These are phyloP conservation scores for Lepilemur ruficaudatus DNA, from an alignment of 2,797 vertebrate genomes.

Conservation along the genomic window DNA sequence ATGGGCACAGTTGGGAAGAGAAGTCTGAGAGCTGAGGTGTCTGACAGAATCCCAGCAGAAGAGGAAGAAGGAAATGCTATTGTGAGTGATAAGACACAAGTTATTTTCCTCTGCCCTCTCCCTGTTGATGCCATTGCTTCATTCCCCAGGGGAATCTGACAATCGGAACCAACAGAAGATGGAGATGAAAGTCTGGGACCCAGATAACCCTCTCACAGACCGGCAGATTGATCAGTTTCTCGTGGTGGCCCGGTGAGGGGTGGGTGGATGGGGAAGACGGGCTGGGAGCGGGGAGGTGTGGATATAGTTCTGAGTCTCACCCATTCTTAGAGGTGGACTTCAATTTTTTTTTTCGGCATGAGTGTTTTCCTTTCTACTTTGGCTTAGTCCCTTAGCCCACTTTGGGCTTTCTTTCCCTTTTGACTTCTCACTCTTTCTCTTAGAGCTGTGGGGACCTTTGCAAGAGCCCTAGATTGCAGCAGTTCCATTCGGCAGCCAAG, in stretches of 20 bases:
- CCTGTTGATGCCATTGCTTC: neutral
- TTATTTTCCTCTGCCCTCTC: neutral
- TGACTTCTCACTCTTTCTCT: neutral
- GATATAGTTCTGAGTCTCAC: neutral
- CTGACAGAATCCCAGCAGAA: neutral
- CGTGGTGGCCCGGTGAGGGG: conserved; percentile 94
- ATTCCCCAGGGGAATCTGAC: conserved; percentile 87
- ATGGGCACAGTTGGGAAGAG: neutral
- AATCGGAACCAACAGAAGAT: conserved; percentile 93
- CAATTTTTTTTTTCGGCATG: neutral
- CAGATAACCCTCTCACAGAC: conserved; percentile 95
- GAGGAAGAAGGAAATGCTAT: neutral
- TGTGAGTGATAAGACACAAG: neutral
- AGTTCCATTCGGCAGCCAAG: conserved; percentile 98
- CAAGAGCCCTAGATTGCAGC: conserved; percentile 95
- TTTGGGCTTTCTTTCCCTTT: neutral
- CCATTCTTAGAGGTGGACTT: neutral
- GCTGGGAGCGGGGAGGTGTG: neutral
- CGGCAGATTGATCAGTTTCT: conserved; percentile 97
- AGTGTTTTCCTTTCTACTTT: neutral
- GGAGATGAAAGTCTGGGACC: conserved; percentile 97
- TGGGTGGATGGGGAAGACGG: neutral
- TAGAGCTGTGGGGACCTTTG: conserved; percentile 96
- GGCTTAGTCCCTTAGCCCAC: neutral
- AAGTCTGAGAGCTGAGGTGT: neutral